Percentiles rank a stretch among this genome's conserved stretches.
phyloP scores from a whole-genome alignment of 1,140 invertebrate genomes.

The Adoxophyes honmai region DNA sequence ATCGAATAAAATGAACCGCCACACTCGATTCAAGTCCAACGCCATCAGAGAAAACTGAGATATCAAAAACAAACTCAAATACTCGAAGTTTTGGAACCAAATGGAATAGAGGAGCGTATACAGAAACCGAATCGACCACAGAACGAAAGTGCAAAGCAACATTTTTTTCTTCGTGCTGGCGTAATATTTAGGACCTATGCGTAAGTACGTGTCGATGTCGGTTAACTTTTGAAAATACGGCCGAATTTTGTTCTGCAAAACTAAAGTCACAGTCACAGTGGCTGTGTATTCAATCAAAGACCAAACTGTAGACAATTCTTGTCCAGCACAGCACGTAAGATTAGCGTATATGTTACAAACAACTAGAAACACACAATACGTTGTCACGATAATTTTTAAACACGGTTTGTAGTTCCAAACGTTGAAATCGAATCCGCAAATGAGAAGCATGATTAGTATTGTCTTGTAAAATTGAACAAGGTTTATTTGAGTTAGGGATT shows the following conservation, averaged over 20 bases:
- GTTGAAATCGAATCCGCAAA: conserved; percentile 54
- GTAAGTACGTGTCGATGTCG: conserved; percentile 42
- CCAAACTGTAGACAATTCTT: conserved; percentile 40
- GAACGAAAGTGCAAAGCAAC: conserved; percentile 25
- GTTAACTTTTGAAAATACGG: conserved; percentile 38
- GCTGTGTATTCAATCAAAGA: conserved; percentile 47
- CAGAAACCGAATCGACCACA: conserved; percentile 40
- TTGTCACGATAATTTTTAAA: conserved; percentile 23
- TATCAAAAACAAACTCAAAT: conserved; percentile 36
- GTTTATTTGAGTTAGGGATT: conserved; percentile 11
- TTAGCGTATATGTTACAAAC: conserved; percentile 31
- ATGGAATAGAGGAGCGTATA: conserved; percentile 42
- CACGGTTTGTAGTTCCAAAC: conserved; percentile 34
- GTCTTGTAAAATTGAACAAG: conserved; percentile 34
- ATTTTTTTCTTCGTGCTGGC: conserved; percentile 27
- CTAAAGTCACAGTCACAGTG: conserved; percentile 37
- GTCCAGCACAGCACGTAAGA: conserved; percentile 34
- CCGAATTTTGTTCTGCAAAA: conserved; percentile 36
- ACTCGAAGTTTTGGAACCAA: conserved; percentile 30
- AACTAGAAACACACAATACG: conserved; percentile 42
- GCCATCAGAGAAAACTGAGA: conserved; percentile 42
- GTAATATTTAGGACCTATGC: conserved; percentile 41
- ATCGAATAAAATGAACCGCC: conserved; percentile 51
- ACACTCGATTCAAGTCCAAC: conserved; percentile 55
- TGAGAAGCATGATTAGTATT: conserved; percentile 37